Base-by-base conservation (phyloP, 2,888 invertebrate genomes). In the Philhelius pedissequus region DNA sequence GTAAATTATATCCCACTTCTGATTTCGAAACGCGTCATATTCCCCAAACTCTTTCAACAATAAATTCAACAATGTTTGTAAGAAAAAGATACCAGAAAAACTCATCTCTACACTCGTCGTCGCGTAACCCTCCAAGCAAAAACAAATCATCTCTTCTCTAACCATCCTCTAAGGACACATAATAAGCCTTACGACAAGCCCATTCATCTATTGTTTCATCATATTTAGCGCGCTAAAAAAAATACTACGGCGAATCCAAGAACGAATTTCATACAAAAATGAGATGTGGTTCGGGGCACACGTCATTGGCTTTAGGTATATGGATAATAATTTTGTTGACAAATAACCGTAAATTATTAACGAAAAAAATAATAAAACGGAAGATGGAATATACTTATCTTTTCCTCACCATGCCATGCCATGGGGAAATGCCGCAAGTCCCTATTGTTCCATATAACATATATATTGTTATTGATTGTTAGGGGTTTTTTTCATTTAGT, bases 341-440 rank as follows among this genome's bases (percentile, higher is more conserved):
- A 74, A 78, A 83, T 83, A 83, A 78, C 69, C 74, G 82, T 83
- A 83, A 73, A 78, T 78, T 64, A 30, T 32, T 13, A 22, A 6
- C 8, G 7, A 13, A 38, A 25, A 38, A 52, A 20, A n/a, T n/a
- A 18, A 62, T 30, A 45, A 62, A 27, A 9, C 32, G 3, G 6
- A 11, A 27, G 40, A 18, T n/a, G 13, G 22, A 20, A 22, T 7
- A 45, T 60, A 22, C 25, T 40, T 60, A 60, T 68, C 32, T 68
- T 35, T n/a, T 11, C 15, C 4, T 50, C 48, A 50, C 32, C 43
- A 71, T 30, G 58, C 52, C 73, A 79, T n/a, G n/a, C n/a, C n/a
- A n/a, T n/a, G n/a, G 66, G 56, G 69, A 76, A 58, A 76, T 66
- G 58, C 20, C 25, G 3, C 32, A 43, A 48, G 38, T 30, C 40